A percentile compares a stretch with the other conserved stretches of the same genome.
phyloP scores from a whole-genome alignment of 1,140 invertebrate species.

The Halictus rubicundus region DNA sequence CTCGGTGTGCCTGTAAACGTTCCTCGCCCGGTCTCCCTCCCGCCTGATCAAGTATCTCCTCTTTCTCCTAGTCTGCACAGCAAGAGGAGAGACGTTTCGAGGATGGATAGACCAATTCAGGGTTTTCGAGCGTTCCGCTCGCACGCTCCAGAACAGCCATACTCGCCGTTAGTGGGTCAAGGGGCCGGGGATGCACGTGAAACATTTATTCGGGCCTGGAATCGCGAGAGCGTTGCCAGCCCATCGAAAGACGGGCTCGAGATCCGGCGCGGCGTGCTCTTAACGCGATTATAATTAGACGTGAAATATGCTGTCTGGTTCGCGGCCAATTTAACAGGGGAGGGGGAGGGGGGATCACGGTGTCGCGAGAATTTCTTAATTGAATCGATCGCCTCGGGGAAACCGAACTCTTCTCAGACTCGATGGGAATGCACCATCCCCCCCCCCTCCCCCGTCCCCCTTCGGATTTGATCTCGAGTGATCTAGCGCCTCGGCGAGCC shows the following conservation, averaged over 20 bases:
- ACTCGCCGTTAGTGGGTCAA: conserved; percentile 33
- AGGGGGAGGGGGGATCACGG: background rate
- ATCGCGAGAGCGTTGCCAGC: background rate
- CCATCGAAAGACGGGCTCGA: background rate
- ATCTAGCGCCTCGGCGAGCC: too few relatives aligned
- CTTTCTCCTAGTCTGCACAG: conserved; percentile 61
- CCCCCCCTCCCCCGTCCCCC: too few relatives aligned
- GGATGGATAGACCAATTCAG: background rate
- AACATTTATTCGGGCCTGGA: conserved; percentile 23
- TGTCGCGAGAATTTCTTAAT: conserved; percentile 8
- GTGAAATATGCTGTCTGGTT: conserved; percentile 3
- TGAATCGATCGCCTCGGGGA: background rate
- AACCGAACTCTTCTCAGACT: background rate
- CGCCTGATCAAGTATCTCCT: conserved; percentile 51
- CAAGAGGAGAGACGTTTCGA: conserved; percentile 15
- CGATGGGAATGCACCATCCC: background rate
- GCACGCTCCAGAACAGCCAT: background rate
- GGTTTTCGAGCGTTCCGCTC: background rate
- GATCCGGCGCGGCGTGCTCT: background rate
- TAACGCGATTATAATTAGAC: conserved; percentile 15
- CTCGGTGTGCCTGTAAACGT: conserved; percentile 59
- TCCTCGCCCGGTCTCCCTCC: conserved; percentile 20
- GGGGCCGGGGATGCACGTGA: background rate
- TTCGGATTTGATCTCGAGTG: too few relatives aligned
- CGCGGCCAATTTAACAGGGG: background rate